phyloP scores from a whole-genome alignment of 2,888 invertebrate species.

The Bugulina stolonifera region DNA sequence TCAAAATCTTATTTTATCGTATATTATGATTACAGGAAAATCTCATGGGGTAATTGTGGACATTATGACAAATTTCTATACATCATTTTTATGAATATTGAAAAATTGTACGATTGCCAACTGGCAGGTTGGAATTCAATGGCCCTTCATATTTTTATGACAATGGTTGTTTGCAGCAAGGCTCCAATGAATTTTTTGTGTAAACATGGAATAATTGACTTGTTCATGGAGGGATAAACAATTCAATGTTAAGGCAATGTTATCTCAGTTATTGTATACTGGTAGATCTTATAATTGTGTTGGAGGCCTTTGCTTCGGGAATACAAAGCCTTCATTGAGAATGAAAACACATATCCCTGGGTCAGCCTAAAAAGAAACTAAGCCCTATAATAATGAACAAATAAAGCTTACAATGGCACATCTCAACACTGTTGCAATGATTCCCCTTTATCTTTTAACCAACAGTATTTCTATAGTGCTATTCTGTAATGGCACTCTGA shows the following conservation, averaged over 20 bases:
- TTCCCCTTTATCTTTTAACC: constrained; percentile 15
- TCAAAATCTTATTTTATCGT: no score
- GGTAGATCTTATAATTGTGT: constrained; percentile 1
- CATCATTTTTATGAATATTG: neutral
- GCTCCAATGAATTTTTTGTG: constrained; percentile 27
- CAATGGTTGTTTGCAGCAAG: constrained; percentile 26
- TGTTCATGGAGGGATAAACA: constrained; percentile 23
- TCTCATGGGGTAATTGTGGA: neutral
- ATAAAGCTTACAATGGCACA: constrained; percentile 19
- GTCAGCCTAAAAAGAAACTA: neutral
- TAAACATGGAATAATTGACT: constrained; percentile 26
- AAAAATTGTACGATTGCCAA: neutral
- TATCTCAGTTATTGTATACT: constrained; percentile 5
- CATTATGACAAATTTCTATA: neutral
- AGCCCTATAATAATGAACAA: constrained; percentile 8
- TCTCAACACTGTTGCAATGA: constrained; percentile 25
- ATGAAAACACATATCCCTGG: neutral
- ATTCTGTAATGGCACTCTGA: neutral
- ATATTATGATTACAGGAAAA: neutral
- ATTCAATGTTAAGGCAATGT: neutral
- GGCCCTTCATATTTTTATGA: constrained; percentile 9
- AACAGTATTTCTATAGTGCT: constrained; percentile 24
- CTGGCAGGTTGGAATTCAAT: constrained; percentile 19
- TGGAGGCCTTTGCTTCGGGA: constrained; percentile 4
- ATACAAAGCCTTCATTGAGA: constrained; percentile 13